Base-by-base conservation (phyloP, 1,140 invertebrate genomes). In the Mizuhopecten yessoensis region DNA sequence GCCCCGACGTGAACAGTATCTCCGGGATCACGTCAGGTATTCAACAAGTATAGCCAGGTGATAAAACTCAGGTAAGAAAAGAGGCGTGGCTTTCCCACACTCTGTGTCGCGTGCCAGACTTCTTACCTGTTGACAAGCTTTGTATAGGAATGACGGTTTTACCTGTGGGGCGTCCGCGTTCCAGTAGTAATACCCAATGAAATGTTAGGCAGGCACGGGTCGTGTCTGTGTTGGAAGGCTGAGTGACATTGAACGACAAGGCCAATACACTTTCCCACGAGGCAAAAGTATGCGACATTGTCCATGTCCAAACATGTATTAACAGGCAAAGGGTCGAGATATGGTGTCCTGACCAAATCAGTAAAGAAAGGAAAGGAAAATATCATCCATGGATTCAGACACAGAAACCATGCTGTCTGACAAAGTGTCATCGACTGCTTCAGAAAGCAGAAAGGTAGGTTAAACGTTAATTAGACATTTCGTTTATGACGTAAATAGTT, bases 391-490 rank as follows among this genome's bases (percentile, higher is more conserved):
- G 34, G 75, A 88, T 36, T 33, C 87, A 34, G 23, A 39, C 33
- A 33, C 86, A 88, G 34, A 34, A 42, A 86, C 17, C 34, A 92
- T 90, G 91, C 75, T 92, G 89, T 91, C 86, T 20, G 90, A 92
- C 20, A 88, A 90, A 29, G 92, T 93, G 10, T 93, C 93, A 17
- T 92, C 93, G 1, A 92, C 92, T 33, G 87, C 90, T 23, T 87
- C 90, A 0, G 93, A 93, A 75, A 89, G 86, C 33, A 39, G 93
- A 86, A 93, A 92, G 90, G 93, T 92, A 89, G 90, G 91, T 86
- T 86, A 29, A 87, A 9, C 13, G 57, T 88, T 90, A n/a, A 39
- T 57, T 20, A 75, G 13, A 87, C 39, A 15, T 20, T 10, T 87
- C n/a, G 75, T 36, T 17, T 5, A 33, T 23, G 29, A 34, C 33